A percentile compares a stretch with the other conserved stretches of the same genome.
These are phyloP conservation scores for Atherix ibis DNA, from an alignment of 2,888 invertebrate species.

Conservation along the genomic window DNA sequence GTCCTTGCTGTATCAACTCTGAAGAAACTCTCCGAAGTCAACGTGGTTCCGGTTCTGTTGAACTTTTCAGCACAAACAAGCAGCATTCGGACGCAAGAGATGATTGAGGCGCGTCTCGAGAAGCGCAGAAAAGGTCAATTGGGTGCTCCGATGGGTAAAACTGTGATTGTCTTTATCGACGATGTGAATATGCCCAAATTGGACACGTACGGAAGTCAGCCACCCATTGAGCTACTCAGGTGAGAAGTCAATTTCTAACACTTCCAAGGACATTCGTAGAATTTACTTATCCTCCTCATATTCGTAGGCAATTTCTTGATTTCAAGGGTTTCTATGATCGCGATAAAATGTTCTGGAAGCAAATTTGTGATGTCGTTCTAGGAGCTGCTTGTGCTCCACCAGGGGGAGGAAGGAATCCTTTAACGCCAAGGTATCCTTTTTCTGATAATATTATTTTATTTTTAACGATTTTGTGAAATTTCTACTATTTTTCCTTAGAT, in stretches of 20 bases:
- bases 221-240: slow-evolving; percentile 77
- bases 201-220: slow-evolving; percentile 80
- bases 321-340: slow-evolving; percentile 68
- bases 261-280: background rate
- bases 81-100: slow-evolving; percentile 62
- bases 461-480: background rate
- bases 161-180: slow-evolving; percentile 72
- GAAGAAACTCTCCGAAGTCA: slow-evolving; percentile 42
- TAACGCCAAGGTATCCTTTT: slow-evolving; percentile 41
- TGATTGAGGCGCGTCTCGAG: slow-evolving; percentile 72
- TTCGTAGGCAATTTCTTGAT: slow-evolving; percentile 23
- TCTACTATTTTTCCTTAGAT: slow-evolving; percentile 42
- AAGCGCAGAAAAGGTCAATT: slow-evolving; percentile 62
- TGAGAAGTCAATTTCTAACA: slow-evolving; percentile 24
- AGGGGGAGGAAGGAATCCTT: slow-evolving; percentile 74
- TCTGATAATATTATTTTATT: background rate
- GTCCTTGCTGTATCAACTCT: slow-evolving; percentile 64
- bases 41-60: slow-evolving; percentile 58
- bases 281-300: background rate
- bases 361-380: slow-evolving; percentile 67
- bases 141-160: slow-evolving; percentile 70
- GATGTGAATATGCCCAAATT: slow-evolving; percentile 84
- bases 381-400: slow-evolving; percentile 86
- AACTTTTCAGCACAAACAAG: slow-evolving; percentile 89
- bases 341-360: slow-evolving; percentile 78